Evolutionary conservation across 2,113 vertebrate species (phyloP), one percentile per base, ranked within the genome.

Genomic region (Indri indri): DNA sequence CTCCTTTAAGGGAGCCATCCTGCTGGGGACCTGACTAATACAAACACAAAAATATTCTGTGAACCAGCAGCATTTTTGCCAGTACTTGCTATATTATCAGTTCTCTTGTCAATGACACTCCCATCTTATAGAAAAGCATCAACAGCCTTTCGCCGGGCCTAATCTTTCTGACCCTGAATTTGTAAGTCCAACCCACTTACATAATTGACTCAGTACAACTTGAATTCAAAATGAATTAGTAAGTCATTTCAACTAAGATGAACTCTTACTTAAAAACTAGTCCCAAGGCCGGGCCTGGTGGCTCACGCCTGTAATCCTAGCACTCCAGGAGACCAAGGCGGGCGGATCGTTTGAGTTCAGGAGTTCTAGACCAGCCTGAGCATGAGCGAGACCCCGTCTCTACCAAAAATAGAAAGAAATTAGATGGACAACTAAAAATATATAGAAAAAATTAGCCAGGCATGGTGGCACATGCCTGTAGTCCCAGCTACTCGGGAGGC

Each of bases 161-260:
- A 83, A 79, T 66, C 37, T 74, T 95, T 74, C 45, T 59, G 40
- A n/a, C 47, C 42, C 42, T 94, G 54, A 70, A 50, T 74, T 68
- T 50, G 1, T 61, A 73, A 96, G 14, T 54, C 30, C 63, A 90
- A 86, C 23, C 93, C 52, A 92, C 65, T 84, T 83, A 70, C 7
- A 81, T 82, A 63, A 81, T 3, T 91, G 45, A 97, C 61, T 40
- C 25, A 76, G 13, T 54, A 80, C 8, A 88, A 93, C 37, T 14
- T 92, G 34, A 97, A 88, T 83, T 68, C 30, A 83, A 95, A 57
- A 85, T 81, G 10, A 94, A 96, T 50, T 93, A 91, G 11, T 77
- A 91, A 87, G 30, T 80, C 16, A 85, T 81, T 86, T 84, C 68
- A 42, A 54, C 5, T 42, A 96, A 96, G 34, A 87, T 76, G 47